A percentile compares a stretch with the other conserved stretches of the same genome.
Evolutionary conservation across 2,888 invertebrate species (phyloP).

Genomic region (Zonitis immaculata): DNA sequence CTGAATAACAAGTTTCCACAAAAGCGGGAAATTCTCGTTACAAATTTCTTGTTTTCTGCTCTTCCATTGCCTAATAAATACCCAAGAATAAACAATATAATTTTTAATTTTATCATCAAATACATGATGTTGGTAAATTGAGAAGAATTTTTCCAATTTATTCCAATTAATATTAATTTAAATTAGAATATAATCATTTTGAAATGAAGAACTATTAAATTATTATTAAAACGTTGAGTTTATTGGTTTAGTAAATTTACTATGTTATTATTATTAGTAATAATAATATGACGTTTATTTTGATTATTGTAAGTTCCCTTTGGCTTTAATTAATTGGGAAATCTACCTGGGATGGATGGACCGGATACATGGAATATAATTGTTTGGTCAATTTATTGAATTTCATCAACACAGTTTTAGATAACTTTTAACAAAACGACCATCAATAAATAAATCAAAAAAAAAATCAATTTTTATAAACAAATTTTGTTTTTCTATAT

Average conservation of each 20-base stretch:
- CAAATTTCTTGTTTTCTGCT: background rate
- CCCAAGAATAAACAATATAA: background rate
- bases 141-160: background rate
- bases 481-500: too few relatives aligned
- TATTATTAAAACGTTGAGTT: background rate
- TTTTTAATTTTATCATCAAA: too few relatives aligned
- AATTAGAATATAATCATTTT: too few relatives aligned
- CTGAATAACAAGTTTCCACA: background rate
- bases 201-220: too few relatives aligned
- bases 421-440: conserved; percentile 9
- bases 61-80: background rate
- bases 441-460: too few relatives aligned
- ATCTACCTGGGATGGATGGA: conserved; percentile 4
- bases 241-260: background rate
- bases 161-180: too few relatives aligned
- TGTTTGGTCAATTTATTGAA: conserved; percentile 10
- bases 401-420: conserved; percentile 17
- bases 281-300: background rate
- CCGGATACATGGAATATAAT: conserved; percentile 5
- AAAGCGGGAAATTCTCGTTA: background rate
- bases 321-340: conserved; percentile 6
- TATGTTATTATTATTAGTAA: background rate
- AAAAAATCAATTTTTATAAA: too few relatives aligned
- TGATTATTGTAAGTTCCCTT: background rate
- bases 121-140: background rate